Evolutionary conservation across 2,888 invertebrate species (phyloP), one percentile per base, ranked within the genome.

Genomic region (Xylota sylvarum): DNA sequence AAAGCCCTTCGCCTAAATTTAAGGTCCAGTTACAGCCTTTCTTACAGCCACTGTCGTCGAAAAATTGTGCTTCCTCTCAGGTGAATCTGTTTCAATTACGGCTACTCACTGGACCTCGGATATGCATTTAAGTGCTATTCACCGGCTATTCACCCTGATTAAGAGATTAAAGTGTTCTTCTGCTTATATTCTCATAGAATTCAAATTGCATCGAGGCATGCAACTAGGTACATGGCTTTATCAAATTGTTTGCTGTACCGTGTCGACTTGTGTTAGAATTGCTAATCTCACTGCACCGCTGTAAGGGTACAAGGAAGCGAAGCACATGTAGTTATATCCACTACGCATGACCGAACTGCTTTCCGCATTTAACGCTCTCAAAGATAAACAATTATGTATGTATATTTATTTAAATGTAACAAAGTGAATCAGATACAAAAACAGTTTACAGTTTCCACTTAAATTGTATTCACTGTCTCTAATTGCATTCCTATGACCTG

Each of bases 341-440:
- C 37, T 37, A 52, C 52, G 52, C 67, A 69, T 69, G 69, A 69
- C 10, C 30, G 27, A 69, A 5, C 55, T 55, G 14, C 30, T 52
- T 40, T 27, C 37, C 14, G 6, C 23, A 37, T 14, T 23, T 27
- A 40, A 12, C 9, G 27, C 27, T 23, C 27, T 23, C 9, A 40
- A 43, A 40, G 27, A 14, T 43, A 62, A 23, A 27, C 12, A 19
- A 23, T n/a, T 19, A 60, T 23, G 3, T 23, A 3, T 23, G 4
- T 7, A 5, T 35, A 35, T 35, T 9, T 35, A 35, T 40, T 27
- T 37, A 62, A 43, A 27, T 9, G 10, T 14, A 23, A 30, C 23
- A 64, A 17, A 46, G 9, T 23, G n/a, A 43, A 62, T 43, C 17
- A 37, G 19, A 58, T 43, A 0, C 37, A 40, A 60, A 23, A 14